phyloP scores from a whole-genome alignment of 2,888 invertebrate species.

The Dynastes tityus region DNA sequence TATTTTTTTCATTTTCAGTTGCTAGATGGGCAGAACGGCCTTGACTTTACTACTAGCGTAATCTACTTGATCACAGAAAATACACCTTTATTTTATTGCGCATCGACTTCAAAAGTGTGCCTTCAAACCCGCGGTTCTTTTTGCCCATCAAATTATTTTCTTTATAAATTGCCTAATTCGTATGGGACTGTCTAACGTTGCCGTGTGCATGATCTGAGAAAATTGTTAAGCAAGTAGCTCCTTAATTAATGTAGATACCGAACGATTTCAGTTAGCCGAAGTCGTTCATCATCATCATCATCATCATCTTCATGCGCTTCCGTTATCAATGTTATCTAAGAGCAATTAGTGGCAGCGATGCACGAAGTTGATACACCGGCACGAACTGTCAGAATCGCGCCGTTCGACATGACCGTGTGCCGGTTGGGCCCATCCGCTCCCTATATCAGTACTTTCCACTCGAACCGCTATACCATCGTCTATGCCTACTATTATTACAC shows the following conservation, averaged over 20 bases:
- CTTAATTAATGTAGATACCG: slow-evolving; percentile 31
- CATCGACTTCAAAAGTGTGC: too few species aligned
- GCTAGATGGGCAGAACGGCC: too few species aligned
- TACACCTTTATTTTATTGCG: background rate
- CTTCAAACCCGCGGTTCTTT: too few species aligned
- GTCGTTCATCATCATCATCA: slow-evolving; percentile 64
- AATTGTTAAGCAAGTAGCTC: slow-evolving; percentile 18
- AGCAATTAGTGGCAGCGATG: slow-evolving; percentile 65
- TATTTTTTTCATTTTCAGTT: too few species aligned
- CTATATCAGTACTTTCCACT: slow-evolving; percentile 48
- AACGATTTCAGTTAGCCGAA: slow-evolving; percentile 56
- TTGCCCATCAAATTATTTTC: too few species aligned
- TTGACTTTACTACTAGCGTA: background rate
- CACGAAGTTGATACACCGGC: slow-evolving; percentile 58
- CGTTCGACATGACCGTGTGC: slow-evolving; percentile 54
- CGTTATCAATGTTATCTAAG: slow-evolving; percentile 65
- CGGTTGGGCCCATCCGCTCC: slow-evolving; percentile 13
- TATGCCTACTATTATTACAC: slow-evolving; percentile 14
- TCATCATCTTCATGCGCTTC: slow-evolving; percentile 55
- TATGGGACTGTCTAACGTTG: too few species aligned
- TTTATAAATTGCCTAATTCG: too few species aligned
- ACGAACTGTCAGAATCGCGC: slow-evolving; percentile 65
- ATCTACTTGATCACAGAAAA: background rate
- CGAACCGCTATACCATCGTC: slow-evolving; percentile 24
- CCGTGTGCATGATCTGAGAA: background rate